These are phyloP conservation scores for Dynastes grantii DNA, from an alignment of 2,888 invertebrate genomes.

Conservation along the genomic window DNA sequence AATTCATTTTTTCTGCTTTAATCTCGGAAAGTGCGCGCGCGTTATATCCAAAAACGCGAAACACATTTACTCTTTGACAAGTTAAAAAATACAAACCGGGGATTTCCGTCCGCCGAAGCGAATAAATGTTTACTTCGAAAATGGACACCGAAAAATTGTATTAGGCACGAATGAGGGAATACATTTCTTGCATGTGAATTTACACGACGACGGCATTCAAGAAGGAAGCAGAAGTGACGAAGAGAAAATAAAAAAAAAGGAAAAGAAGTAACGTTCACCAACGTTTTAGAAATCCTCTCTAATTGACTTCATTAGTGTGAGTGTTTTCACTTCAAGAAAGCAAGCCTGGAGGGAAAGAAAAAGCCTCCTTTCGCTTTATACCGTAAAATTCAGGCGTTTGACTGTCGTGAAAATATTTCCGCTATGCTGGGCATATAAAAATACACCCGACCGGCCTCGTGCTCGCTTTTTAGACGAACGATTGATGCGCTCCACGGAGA, in stretches of 20 bases:
- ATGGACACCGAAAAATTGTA: slow-evolving; percentile 20
- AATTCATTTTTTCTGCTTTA: not conserved
- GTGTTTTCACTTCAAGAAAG: slow-evolving; percentile 40
- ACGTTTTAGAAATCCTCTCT: slow-evolving; percentile 39
- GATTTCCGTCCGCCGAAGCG: slow-evolving; percentile 10
- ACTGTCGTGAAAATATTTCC: slow-evolving; percentile 39
- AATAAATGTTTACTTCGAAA: slow-evolving; percentile 29
- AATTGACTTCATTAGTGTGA: slow-evolving; percentile 45
- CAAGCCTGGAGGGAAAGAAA: slow-evolving; percentile 19
- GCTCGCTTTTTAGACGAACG: not conserved
- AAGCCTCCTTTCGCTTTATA: slow-evolving; percentile 1
- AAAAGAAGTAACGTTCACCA: slow-evolving; percentile 31
- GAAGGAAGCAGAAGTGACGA: not conserved
- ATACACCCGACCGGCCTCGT: not conserved
- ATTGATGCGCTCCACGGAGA: not conserved
- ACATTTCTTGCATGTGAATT: slow-evolving; percentile 30
- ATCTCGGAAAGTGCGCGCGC: slow-evolving; percentile 2
- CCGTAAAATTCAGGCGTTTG: slow-evolving; percentile 37
- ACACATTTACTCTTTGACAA: slow-evolving; percentile 23
- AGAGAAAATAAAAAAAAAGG: not conserved
- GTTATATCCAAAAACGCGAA: not conserved
- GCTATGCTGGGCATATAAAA: slow-evolving; percentile 31
- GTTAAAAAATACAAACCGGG: not conserved
- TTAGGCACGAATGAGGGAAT: slow-evolving; percentile 23
- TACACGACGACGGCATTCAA: slow-evolving; percentile 1